A percentile compares a stretch with the other conserved stretches of the same genome.
Evolutionary conservation across 2,113 vertebrate genomes (phyloP).

Genomic region (Bostrychus sinensis): DNA sequence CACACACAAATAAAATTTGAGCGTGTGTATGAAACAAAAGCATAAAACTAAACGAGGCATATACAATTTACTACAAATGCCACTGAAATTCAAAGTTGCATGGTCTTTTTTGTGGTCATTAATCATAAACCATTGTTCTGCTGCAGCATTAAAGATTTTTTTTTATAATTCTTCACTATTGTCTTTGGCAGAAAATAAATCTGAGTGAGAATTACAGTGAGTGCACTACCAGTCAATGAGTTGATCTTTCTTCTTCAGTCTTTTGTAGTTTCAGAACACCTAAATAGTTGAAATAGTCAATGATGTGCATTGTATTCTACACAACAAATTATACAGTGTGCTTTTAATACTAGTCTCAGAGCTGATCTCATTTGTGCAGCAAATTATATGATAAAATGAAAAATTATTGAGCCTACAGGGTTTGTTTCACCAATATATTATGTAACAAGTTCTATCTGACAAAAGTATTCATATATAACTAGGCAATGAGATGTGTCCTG

Average conservation of each 20-base stretch:
- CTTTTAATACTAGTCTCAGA: slow-evolving; percentile 30
- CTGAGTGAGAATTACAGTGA: too few species aligned
- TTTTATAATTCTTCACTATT: too few species aligned
- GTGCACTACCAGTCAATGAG: too few species aligned
- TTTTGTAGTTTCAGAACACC: too few species aligned
- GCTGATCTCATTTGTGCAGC: slow-evolving; percentile 54
- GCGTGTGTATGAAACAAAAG: too few species aligned
- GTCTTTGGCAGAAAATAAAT: too few species aligned
- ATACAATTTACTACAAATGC: neutral
- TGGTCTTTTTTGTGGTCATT: too few species aligned
- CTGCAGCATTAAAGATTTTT: too few species aligned
- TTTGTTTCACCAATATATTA: slow-evolving; percentile 25
- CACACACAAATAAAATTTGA: neutral
- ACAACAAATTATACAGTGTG: slow-evolving; percentile 15
- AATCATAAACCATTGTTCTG: too few species aligned
- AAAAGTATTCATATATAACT: slow-evolving; percentile 42
- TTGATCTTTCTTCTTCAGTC: neutral
- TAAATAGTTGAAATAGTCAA: neutral
- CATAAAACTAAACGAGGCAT: too few species aligned
- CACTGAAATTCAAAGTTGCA: too few species aligned
- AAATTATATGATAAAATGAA: slow-evolving; percentile 71
- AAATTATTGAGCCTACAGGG: slow-evolving; percentile 58
- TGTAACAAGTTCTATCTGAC: slow-evolving; percentile 10
- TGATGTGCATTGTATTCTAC: slow-evolving; percentile 15
- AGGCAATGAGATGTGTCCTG: slow-evolving; percentile 34